A percentile compares a stretch with the other conserved stretches of the same genome.
Evolutionary conservation across 1,140 invertebrate genomes (phyloP).

Genomic region (Lordiphosa mommai): DNA sequence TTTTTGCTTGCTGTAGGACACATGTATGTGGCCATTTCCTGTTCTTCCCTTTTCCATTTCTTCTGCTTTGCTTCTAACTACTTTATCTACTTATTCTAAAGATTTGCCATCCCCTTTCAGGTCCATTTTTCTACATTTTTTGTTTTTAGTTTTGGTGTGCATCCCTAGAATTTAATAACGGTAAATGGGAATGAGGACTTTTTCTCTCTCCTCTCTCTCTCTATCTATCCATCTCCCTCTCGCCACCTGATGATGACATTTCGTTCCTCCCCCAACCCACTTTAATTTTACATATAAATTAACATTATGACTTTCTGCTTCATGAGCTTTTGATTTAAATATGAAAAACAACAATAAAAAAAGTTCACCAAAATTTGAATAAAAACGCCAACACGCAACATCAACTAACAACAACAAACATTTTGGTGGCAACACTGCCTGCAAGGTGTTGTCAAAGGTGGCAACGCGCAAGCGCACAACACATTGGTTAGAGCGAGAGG

Average conservation of each 20-base stretch:
- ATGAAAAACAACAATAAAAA: conserved; percentile 18
- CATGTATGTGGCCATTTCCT: no score
- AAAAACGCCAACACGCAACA: conserved; percentile 8
- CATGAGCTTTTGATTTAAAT: conserved; percentile 52
- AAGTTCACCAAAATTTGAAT: conserved; percentile 41
- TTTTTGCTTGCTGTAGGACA: no score
- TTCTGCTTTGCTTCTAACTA: no score
- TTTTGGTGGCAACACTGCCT: conserved; percentile 51
- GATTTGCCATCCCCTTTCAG: no score
- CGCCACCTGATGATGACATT: neutral
- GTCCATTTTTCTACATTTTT: no score
- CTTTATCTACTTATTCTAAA: neutral
- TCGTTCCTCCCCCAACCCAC: conserved; percentile 2
- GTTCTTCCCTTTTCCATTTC: no score
- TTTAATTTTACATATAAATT: conserved; percentile 47
- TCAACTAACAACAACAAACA: conserved; percentile 11
- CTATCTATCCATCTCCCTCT: neutral
- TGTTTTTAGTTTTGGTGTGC: no score
- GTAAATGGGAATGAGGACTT: no score
- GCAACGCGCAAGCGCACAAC: conserved; percentile 47
- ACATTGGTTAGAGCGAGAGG: conserved; percentile 15
- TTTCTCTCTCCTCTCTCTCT: neutral
- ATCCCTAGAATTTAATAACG: neutral
- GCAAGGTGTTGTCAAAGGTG: conserved; percentile 40
- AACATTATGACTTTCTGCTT: conserved; percentile 44